phyloP scores from a whole-genome alignment of 1,140 invertebrate species.

The Drosophila grimshawi region DNA sequence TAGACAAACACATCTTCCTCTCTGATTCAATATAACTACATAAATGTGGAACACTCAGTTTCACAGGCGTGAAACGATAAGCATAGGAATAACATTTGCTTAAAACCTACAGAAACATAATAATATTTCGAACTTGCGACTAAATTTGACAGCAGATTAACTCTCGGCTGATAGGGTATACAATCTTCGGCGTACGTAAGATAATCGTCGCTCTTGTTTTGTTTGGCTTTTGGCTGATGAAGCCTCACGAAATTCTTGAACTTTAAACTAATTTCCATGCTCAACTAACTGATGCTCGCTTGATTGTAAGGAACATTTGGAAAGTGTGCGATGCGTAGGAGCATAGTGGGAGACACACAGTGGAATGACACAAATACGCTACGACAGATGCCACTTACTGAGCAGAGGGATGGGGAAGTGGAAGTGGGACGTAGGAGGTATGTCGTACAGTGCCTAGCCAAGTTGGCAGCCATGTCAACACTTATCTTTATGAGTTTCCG shows the following conservation, averaged over 20 bases:
- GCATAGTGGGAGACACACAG: conserved; percentile 9
- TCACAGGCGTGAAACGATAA: no score
- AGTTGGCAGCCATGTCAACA: conserved; percentile 81
- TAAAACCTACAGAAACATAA: no score
- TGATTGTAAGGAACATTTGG: conserved; percentile 33
- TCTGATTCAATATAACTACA: no score
- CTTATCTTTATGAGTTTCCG: conserved; percentile 84
- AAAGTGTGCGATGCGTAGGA: conserved; percentile 48
- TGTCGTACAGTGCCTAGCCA: conserved; percentile 44
- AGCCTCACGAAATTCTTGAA: not conserved
- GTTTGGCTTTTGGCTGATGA: not conserved
- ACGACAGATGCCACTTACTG: conserved; percentile 78
- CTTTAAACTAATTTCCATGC: conserved; percentile 30
- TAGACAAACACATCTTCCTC: no score
- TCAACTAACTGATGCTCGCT: conserved; percentile 27
- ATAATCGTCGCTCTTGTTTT: not conserved
- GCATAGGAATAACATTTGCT: no score
- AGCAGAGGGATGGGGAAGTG: not conserved
- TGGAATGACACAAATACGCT: conserved; percentile 74
- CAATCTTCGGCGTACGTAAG: no score
- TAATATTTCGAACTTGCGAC: no score
- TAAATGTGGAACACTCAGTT: no score
- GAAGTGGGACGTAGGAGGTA: conserved; percentile 6
- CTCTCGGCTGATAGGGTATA: no score
- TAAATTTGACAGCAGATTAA: no score